phyloP scores from a whole-genome alignment of 2,888 invertebrate genomes.

The Physocephala rufipes region DNA sequence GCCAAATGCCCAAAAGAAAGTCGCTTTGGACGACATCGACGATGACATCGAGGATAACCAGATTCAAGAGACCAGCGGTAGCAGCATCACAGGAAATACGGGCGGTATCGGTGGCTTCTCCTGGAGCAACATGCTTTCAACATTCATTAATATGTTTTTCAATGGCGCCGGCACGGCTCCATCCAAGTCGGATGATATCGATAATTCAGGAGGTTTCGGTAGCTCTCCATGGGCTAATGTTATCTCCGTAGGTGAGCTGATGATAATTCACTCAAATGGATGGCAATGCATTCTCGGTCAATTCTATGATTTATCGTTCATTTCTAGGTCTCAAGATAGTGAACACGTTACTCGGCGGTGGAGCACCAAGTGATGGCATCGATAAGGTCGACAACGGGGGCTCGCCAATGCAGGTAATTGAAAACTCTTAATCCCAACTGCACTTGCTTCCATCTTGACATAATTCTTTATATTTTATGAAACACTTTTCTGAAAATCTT shows the following conservation, averaged over 20 bases:
- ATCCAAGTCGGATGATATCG: constrained; percentile 81
- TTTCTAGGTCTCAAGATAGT: constrained; percentile 77
- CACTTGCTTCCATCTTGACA: constrained; percentile 6
- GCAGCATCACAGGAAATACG: constrained; percentile 68
- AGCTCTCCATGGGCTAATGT: constrained; percentile 90
- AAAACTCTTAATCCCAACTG: not conserved
- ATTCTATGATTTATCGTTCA: not conserved
- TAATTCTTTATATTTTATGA: not conserved
- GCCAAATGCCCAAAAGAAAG: constrained; percentile 89
- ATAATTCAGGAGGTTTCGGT: constrained; percentile 72
- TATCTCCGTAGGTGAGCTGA: constrained; percentile 73
- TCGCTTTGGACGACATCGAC: constrained; percentile 81
- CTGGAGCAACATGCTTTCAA: constrained; percentile 87
- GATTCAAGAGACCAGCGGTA: constrained; percentile 70
- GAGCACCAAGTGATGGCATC: constrained; percentile 80
- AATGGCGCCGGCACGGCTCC: constrained; percentile 72
- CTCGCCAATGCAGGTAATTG: constrained; percentile 85
- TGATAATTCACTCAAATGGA: not conserved
- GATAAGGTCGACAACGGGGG: constrained; percentile 91
- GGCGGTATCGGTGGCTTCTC: constrained; percentile 73
- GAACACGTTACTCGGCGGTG: constrained; percentile 82
- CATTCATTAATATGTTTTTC: constrained; percentile 89
- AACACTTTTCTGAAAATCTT: not conserved
- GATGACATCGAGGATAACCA: constrained; percentile 82
- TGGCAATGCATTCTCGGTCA: not conserved